These are phyloP conservation scores for Brachionus plicatilis DNA, from an alignment of 1,140 invertebrate genomes.

Conservation along the genomic window DNA sequence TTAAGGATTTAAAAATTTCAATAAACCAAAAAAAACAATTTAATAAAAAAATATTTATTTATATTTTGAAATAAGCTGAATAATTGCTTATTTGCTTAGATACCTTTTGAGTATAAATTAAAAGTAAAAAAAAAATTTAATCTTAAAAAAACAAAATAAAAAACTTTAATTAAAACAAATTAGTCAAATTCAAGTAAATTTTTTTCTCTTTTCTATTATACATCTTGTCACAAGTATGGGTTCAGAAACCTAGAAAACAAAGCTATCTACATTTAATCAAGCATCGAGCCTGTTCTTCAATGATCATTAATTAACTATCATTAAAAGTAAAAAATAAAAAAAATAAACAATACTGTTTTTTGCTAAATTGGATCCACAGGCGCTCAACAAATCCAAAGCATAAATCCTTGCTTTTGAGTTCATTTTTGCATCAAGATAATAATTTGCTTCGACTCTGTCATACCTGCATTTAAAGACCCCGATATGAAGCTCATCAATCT, in stretches of 20 bases:
- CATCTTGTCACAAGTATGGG: background rate
- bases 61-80: background rate
- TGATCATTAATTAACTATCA: background rate
- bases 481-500: background rate
- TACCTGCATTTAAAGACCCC: slow-evolving; percentile 26
- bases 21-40: background rate
- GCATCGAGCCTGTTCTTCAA: background rate
- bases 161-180: background rate
- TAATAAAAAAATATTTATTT: background rate
- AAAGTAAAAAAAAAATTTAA: background rate
- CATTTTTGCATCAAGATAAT: background rate
- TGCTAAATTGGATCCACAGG: too few relatives aligned
- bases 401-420: background rate
- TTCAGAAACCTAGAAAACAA: background rate
- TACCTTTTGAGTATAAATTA: background rate
- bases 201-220: background rate
- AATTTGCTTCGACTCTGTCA: background rate
- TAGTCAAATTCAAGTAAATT: background rate
- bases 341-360: background rate
- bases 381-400: background rate
- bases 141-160: background rate
- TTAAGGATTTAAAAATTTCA: background rate
- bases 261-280: background rate
- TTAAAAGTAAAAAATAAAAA: background rate
- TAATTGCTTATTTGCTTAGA: background rate